phyloP scores from a whole-genome alignment of 2,797 vertebrate genomes.

The Microcaecilia unicolor region DNA sequence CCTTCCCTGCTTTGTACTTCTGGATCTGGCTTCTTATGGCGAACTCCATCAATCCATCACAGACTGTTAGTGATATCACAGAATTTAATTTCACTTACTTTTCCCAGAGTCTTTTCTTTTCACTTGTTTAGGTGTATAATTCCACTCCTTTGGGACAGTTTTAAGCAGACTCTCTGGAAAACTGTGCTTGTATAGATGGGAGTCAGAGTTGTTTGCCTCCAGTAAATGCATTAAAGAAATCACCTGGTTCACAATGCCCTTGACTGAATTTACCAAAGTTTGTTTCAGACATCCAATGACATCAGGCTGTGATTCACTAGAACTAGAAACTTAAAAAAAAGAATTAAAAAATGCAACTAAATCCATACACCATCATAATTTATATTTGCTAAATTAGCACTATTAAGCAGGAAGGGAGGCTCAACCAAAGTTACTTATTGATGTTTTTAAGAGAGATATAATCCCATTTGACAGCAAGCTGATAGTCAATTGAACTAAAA shows the following conservation, averaged over 20 bases:
- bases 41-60: no score
- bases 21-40: no score
- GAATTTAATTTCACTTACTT: slow-evolving; percentile 45
- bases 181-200: slow-evolving; percentile 36
- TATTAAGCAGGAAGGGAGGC: no score
- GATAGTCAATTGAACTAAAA: no score
- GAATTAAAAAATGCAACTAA: no score
- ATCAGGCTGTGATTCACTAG: slow-evolving; percentile 33
- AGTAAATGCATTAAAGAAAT: slow-evolving; percentile 60
- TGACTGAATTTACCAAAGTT: slow-evolving; percentile 59
- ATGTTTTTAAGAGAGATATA: no score
- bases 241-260: slow-evolving; percentile 60
- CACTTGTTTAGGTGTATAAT: slow-evolving; percentile 56
- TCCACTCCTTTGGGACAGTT: slow-evolving; percentile 83
- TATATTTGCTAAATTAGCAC: no score
- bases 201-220: slow-evolving; percentile 51
- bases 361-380: no score
- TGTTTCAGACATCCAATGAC: slow-evolving; percentile 64
- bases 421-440: no score
- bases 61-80: neutral
- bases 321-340: slow-evolving; percentile 28
- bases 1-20: no score
- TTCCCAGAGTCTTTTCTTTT: slow-evolving; percentile 52
- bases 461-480: no score
- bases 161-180: slow-evolving; percentile 64